Base-by-base conservation (phyloP, 2,797 vertebrate genomes). In the Erethizon dorsatum region DNA sequence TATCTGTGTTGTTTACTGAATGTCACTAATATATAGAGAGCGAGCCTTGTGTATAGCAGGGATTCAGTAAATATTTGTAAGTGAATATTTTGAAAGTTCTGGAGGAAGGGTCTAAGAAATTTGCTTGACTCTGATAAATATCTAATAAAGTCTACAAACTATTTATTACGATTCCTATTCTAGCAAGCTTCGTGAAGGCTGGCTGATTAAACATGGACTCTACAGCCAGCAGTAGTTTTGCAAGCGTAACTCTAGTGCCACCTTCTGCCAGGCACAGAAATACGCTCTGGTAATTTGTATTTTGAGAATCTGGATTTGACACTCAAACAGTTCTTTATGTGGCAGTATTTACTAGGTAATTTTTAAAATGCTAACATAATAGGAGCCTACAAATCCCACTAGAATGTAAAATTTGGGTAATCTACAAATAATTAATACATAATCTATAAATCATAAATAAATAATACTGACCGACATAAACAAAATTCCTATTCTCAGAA, bases 201-300 rank as follows among this genome's bases (percentile, higher is more conserved):
- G 65, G 54, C 78, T 89, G 86, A 96, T 94, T 56, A 88, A 94
- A 85, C 47, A 24, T 33, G 7, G 57, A 28, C 22, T 54, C 9
- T 37, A 6, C 28, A 63, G 54, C 61, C 57, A 71, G 56, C 37
- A 26, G n/a, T 50, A 57, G 20, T 89, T 92, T 93, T 80, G 83
- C 87, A 96, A 88, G 83, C 52, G 75, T 95, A 88, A 86, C 95
- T 96, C 89, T 97, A 95, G 97, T 45, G 97, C 97, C 97, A 97
- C 96, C 97, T 98, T 92, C 97, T 98, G 97, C 83, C 91, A 94
- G 57, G 47, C 47, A 91, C 79, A 87, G 95, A 93, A 91, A 97
- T 54, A 59, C 0, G 61, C 82, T 80, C 69, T n/a, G 47, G 63
- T 78, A n/a, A 45, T 45, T 67, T 80, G 61, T 67, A 75, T 69